Base-by-base conservation (phyloP, 2,113 vertebrate species). In the Okapia johnstoni region DNA sequence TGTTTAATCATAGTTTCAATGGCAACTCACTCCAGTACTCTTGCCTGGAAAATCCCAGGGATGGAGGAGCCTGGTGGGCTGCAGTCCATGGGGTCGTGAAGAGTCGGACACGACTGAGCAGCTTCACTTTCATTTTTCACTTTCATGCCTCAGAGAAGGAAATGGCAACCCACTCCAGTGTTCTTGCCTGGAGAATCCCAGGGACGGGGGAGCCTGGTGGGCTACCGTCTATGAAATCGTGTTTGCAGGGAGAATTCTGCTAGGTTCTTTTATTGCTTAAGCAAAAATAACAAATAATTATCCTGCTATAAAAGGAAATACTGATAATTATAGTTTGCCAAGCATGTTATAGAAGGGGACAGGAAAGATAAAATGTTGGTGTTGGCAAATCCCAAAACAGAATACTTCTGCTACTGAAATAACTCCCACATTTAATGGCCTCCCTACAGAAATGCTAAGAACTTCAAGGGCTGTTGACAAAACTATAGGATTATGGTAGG, bases 221-320 rank as follows among this genome's bases (percentile, higher is more conserved):
- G 40, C 40, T 40, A 4, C 40, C 40, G 40, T 40, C 40, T 40
- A 40, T 40, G 40, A 21, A 2, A 83, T 95, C 16, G 14, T 90
- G 4, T 55, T 86, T 89, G 15, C 86, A 61, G 25, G 17, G 61
- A 85, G 89, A 92, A 76, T 57, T 43, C 61, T 94, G n/a, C 85
- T 96, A 54, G 57, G n/a, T 73, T 96, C 40, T 30, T 88, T 94
- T 92, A 96, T 94, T 97, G 61, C 86, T 94, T 96, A 83, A 96
- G 61, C 81, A 98, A 96, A 98, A 94, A 95, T 95, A 97, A 98
- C 86, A 94, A 96, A 70, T 83, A 81, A 97, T 92, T 86, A 88
- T 85, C 43, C 60, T 61, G 23, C 88, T 96, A 33, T 90, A 94
- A 92, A 96, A 98, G 90, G 94, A 97, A 97, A 95, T 3, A 2